Evolutionary conservation across 2,797 vertebrate genomes (phyloP).

Genomic region (Melanotaenia maccullochi): DNA sequence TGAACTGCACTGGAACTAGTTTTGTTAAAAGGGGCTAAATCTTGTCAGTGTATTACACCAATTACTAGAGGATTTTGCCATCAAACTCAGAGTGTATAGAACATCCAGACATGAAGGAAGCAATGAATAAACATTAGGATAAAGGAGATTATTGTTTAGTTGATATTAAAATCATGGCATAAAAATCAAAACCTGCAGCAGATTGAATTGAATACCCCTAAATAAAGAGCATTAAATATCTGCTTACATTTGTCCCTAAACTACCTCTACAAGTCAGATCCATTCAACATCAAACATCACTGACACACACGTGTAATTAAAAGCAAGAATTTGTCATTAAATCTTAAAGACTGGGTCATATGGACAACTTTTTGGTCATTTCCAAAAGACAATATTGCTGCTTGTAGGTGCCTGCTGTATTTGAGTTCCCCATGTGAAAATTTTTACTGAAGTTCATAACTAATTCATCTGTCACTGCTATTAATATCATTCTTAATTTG

Average conservation of each 20-base stretch:
- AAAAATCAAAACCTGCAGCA: not conserved
- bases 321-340: not conserved
- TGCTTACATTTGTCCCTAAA: not conserved
- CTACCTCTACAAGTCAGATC: no score
- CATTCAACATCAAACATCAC: no score
- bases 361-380: not conserved
- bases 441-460: conserved; percentile 16
- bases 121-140: no score
- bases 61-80: not conserved
- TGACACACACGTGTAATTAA: no score
- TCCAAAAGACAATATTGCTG: no score
- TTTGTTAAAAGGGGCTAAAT: no score
- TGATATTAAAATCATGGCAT: no score
- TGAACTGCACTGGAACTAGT: not conserved
- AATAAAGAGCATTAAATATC: not conserved
- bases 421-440: not conserved
- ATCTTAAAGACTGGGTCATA: not conserved
- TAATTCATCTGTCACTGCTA: conserved; percentile 1
- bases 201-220: not conserved
- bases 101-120: not conserved
- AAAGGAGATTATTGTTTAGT: no score
- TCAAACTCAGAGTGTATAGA: not conserved
- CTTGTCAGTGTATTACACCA: not conserved
- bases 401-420: not conserved
- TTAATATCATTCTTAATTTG: conserved; percentile 15